A percentile compares a stretch with the other conserved stretches of the same genome.
Conservation (phyloP, 37 sponge, comb jelly and placozoan species). For the Amphimedon queenslandica region DNA sequence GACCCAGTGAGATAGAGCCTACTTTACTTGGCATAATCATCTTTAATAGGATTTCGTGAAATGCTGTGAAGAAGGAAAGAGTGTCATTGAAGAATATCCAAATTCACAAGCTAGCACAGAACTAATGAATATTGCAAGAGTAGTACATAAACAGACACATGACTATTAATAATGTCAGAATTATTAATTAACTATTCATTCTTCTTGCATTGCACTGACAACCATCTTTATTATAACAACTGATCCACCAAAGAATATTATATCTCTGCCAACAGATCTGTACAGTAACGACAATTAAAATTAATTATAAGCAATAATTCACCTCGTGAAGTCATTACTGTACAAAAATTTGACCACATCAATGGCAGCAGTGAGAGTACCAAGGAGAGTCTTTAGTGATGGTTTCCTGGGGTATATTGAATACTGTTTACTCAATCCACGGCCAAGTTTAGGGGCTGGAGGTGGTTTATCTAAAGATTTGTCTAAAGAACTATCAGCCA, state of each 20-base stretch:
- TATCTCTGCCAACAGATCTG: conserved; percentile 40
- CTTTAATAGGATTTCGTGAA: conserved; percentile 39
- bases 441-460: not conserved
- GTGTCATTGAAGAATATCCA: conserved; percentile 33
- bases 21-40: not conserved
- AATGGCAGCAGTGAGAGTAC: not conserved
- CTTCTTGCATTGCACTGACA: not conserved
- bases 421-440: not conserved
- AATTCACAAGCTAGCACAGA: conserved; percentile 30
- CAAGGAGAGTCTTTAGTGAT: not conserved
- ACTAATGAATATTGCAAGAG: conserved; percentile 26
- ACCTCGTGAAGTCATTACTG: conserved; percentile 43
- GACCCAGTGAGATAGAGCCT: conserved; percentile 56
- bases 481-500: no score
- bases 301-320: not conserved
- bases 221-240: conserved; percentile 20
- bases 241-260: conserved; percentile 35
- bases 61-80: conserved; percentile 59
- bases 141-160: not conserved
- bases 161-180: not conserved
- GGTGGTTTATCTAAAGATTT: no score
- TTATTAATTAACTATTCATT: not conserved
- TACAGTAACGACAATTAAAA: not conserved
- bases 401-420: not conserved
- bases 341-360: conserved; percentile 9